These are phyloP conservation scores for Neotoma lepida DNA, from an alignment of 2,113 vertebrate genomes.

Conservation along the genomic window DNA sequence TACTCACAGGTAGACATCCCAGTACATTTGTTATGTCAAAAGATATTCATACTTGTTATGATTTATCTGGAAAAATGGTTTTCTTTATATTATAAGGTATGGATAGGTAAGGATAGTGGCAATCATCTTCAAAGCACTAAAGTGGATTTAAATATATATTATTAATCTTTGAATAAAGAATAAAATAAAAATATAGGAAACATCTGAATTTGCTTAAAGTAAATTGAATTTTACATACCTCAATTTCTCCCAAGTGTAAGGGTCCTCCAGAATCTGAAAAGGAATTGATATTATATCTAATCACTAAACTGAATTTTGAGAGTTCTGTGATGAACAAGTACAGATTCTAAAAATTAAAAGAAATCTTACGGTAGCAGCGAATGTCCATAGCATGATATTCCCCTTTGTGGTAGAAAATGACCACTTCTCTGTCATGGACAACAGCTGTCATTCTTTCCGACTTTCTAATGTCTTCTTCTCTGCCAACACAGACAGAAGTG, in stretches of 20 bases:
- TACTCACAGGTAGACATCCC: background rate
- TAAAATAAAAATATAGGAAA: background rate
- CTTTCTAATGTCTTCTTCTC: slow-evolving; percentile 89
- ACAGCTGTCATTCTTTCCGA: slow-evolving; percentile 85
- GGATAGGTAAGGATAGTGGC: slow-evolving; percentile 18
- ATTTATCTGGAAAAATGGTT: slow-evolving; percentile 24
- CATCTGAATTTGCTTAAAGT: background rate
- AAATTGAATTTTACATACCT: slow-evolving; percentile 86
- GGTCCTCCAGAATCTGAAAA: slow-evolving; percentile 91
- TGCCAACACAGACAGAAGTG: slow-evolving; percentile 86
- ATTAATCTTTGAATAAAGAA: slow-evolving; percentile 27
- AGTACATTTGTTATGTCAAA: slow-evolving; percentile 20
- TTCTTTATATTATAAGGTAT: slow-evolving; percentile 26
- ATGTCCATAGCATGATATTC: slow-evolving; percentile 92
- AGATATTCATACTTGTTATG: slow-evolving; percentile 9
- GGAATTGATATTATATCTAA: slow-evolving; percentile 45
- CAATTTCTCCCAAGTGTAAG: slow-evolving; percentile 93
- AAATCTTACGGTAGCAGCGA: slow-evolving; percentile 94
- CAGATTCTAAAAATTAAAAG: slow-evolving; percentile 37
- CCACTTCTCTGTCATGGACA: slow-evolving; percentile 89
- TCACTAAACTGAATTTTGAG: slow-evolving; percentile 45
- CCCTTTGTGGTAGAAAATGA: slow-evolving; percentile 90
- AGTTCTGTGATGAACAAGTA: slow-evolving; percentile 41
- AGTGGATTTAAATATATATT: slow-evolving; percentile 39
- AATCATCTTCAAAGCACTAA: slow-evolving; percentile 39